Evolutionary conservation across 2,113 vertebrate genomes (phyloP).

Genomic region (Holacanthus passer): DNA sequence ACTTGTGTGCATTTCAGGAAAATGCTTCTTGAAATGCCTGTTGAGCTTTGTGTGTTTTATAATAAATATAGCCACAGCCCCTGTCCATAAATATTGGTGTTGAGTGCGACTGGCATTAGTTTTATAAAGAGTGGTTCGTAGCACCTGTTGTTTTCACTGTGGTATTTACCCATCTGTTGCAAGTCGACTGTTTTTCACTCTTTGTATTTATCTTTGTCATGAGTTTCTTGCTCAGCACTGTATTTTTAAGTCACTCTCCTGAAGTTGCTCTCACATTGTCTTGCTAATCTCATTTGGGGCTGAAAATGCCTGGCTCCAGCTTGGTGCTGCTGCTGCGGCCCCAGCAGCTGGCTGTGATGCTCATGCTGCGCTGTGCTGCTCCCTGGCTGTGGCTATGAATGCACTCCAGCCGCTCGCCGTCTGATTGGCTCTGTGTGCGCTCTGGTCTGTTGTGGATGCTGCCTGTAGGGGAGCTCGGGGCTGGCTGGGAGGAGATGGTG

Average conservation of each 20-base stretch:
- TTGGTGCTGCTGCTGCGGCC: conserved; percentile 88
- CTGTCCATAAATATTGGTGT: conserved; percentile 41
- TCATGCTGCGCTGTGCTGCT: conserved; percentile 88
- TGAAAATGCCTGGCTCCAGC: conserved; percentile 85
- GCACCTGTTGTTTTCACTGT: conserved; percentile 61
- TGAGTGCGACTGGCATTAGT: conserved; percentile 41
- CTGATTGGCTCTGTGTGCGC: conserved; percentile 91
- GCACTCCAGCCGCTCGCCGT: conserved; percentile 85
- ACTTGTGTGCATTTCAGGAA: conserved; percentile 38
- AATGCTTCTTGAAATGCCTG: conserved; percentile 58
- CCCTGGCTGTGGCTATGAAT: conserved; percentile 79
- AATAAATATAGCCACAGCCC: conserved; percentile 45
- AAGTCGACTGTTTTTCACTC: conserved; percentile 34
- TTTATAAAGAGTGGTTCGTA: conserved; percentile 63
- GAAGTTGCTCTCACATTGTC: neutral
- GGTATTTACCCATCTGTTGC: conserved; percentile 49
- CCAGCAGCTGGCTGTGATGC: conserved; percentile 93
- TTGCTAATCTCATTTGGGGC: conserved; percentile 64
- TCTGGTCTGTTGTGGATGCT: conserved; percentile 85
- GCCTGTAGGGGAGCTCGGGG: conserved; percentile 86
- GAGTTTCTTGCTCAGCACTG: conserved; percentile 25
- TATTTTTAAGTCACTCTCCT: conserved; percentile 29
- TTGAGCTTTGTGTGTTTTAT: conserved; percentile 30
- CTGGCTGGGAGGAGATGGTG: conserved; percentile 95
- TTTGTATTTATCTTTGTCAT: conserved; percentile 6